phyloP scores from a whole-genome alignment of 2,888 invertebrate species.

The Bruchidius siliquastri region DNA sequence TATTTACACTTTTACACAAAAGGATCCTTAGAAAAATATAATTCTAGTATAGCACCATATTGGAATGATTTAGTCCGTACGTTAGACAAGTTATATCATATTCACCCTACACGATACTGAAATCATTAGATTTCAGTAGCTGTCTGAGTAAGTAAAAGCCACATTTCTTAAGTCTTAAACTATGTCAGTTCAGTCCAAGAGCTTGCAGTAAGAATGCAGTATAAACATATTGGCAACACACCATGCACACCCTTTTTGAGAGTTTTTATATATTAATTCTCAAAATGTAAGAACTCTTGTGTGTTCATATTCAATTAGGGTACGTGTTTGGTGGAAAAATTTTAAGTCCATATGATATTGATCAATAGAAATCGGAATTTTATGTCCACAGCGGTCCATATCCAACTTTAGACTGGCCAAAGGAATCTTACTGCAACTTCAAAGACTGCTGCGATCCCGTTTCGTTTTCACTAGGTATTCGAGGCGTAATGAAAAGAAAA shows the following conservation, averaged over 20 bases:
- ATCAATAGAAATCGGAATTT: too few relatives aligned
- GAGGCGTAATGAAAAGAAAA: constrained; percentile 39
- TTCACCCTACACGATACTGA: neutral
- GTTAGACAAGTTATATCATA: neutral
- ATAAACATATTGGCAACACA: neutral
- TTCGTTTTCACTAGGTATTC: constrained; percentile 41
- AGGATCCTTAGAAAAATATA: constrained; percentile 6
- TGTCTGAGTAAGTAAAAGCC: neutral
- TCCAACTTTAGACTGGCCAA: neutral
- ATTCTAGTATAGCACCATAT: constrained; percentile 35
- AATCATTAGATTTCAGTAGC: neutral
- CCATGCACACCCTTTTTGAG: neutral
- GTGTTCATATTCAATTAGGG: too few relatives aligned
- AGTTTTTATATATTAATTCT: too few relatives aligned
- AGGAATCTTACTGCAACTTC: neutral
- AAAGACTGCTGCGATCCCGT: constrained; percentile 20
- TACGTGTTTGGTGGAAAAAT: too few relatives aligned
- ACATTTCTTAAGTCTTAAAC: neutral
- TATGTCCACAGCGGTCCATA: neutral
- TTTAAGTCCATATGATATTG: neutral
- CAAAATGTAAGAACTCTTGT: too few relatives aligned
- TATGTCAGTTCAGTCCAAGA: neutral
- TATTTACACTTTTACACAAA: constrained; percentile 35
- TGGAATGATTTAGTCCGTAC: constrained; percentile 3
- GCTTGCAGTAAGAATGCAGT: neutral